Base-by-base conservation (phyloP, 1,140 invertebrate genomes). In the Cotesia typhae region DNA sequence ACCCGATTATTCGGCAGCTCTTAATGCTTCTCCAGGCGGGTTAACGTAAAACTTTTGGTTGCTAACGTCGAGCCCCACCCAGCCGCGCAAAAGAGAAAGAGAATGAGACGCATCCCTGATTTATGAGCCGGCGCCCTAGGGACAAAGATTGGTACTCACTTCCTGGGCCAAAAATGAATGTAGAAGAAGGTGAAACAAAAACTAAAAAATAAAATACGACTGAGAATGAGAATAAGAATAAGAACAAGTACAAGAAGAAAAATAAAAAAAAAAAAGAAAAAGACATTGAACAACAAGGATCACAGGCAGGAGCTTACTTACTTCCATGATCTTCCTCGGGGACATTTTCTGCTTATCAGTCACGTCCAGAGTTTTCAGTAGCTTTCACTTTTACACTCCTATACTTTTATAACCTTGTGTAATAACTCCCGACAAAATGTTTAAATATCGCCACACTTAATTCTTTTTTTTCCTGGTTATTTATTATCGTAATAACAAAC, bases 11-110 rank as follows among this genome's bases (percentile, higher is more conserved):
- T 57, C 52, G 70, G 70, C 57, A 68, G 70, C 69, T 74, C 64
- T 72, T 64, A 51, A 52, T 35, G 63, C 41, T 36, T 67, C 36
- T 73, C 57, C 37, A 57, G 51, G 61, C 71, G 74, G 69, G 76
- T 80, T 78, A 77, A 73, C 72, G 71, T 74, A 74, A 74, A 78
- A 80, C 4, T 71, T 77, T 80, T 65, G 66, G 64, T 64, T 70
- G 65, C 72, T 64, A 37, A 12, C 61, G 20, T 53, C 38, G 57
- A 64, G 28, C 70, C 61, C 70, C 51, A 55, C 61, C 57, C 70
- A 77, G 68, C 75, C 75, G 68, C 75, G 75, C 41, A 47, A 47
- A 10, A 6, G 41, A 47, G 41, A 47, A 47, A 47, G 41, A 47
- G 72, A 67, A 70, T 55, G 69, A 55, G 72, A 73, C 70, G 76